These are phyloP conservation scores for Drepanosiphum platanoidis DNA, from an alignment of 2,888 invertebrate species.

Conservation along the genomic window DNA sequence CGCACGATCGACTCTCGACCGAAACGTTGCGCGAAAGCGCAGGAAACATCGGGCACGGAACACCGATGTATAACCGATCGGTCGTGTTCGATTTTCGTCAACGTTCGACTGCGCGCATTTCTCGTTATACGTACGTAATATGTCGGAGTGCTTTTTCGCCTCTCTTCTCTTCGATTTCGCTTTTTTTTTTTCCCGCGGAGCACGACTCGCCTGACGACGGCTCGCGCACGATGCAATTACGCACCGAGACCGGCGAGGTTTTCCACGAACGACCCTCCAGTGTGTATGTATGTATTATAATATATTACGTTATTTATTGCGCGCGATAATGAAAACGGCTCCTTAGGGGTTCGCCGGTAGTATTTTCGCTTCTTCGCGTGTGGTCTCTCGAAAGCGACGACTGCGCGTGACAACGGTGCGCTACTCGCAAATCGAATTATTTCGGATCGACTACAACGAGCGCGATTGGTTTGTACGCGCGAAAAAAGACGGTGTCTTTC, in stretches of 20 bases:
- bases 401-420: no score
- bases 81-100: no score
- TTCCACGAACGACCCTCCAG: background rate
- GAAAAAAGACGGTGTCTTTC: no score
- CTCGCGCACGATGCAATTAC: background rate
- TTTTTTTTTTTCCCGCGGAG: background rate
- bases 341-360: background rate
- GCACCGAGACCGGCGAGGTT: background rate
- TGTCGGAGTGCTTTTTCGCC: no score
- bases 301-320: background rate
- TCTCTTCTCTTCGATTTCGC: background rate
- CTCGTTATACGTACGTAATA: no score
- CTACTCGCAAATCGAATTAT: no score
- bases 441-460: no score
- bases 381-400: background rate
- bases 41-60: background rate
- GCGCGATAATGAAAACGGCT: constrained; percentile 8
- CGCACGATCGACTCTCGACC: background rate
- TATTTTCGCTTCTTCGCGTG: background rate
- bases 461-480: no score
- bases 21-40: background rate
- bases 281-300: background rate
- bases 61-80: background rate
- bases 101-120: no score
- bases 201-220: background rate